Evolutionary conservation across 1,140 invertebrate species (phyloP).

Genomic region (Ganaspis sp.): DNA sequence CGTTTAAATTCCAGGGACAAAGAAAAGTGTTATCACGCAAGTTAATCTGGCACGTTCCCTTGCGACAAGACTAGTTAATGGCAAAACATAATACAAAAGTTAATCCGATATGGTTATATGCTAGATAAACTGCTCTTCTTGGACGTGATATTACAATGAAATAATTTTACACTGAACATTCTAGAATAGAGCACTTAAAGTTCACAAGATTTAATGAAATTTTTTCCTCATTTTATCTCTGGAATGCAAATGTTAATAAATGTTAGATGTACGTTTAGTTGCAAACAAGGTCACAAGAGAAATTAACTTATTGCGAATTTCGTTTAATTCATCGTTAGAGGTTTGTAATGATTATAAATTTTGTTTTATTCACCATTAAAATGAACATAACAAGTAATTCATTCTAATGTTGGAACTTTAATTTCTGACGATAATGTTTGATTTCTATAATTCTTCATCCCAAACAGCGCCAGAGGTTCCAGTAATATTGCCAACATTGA

Average conservation of each 20-base stretch:
- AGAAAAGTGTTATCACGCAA: neutral
- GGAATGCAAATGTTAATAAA: neutral
- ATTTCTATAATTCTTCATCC: too few species aligned
- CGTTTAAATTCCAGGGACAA: slow-evolving; percentile 14
- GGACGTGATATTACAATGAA: slow-evolving; percentile 1
- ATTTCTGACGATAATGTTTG: too few species aligned
- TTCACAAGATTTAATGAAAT: slow-evolving; percentile 5
- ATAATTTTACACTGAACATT: neutral
- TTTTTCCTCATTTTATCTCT: neutral
- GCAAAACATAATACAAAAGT: slow-evolving; percentile 15
- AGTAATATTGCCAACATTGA: too few species aligned
- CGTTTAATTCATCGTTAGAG: too few species aligned
- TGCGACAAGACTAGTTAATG: slow-evolving; percentile 7
- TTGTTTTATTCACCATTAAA: too few species aligned
- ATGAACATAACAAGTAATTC: too few species aligned
- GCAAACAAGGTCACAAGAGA: neutral
- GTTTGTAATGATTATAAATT: too few species aligned
- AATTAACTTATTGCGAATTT: neutral
- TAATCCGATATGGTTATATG: neutral
- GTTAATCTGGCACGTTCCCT: slow-evolving; percentile 20
- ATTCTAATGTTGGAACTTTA: too few species aligned
- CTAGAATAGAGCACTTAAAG: neutral
- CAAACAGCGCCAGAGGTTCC: too few species aligned
- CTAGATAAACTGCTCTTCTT: neutral
- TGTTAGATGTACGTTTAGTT: neutral